These are phyloP conservation scores for Elaphurus davidianus DNA, from an alignment of 2,113 vertebrate genomes.

Conservation along the genomic window DNA sequence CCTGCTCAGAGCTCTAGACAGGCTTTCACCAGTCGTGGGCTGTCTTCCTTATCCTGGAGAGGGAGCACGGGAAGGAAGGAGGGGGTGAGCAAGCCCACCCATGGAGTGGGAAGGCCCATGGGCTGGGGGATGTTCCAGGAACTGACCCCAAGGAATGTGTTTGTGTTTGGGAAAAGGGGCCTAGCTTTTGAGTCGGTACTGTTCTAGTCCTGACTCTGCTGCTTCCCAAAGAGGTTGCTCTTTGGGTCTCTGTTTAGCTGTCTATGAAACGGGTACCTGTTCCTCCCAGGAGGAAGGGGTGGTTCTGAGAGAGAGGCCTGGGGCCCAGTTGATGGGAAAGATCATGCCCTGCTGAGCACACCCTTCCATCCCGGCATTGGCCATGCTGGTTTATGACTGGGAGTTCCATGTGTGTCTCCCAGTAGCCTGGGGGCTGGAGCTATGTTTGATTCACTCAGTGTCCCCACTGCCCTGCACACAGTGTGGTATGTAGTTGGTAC, in stretches of 20 bases:
- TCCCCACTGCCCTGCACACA: background rate
- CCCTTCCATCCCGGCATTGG: rapidly evolving
- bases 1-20: conserved; percentile 9
- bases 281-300: background rate
- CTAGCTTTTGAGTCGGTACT: background rate
- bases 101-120: rapidly evolving
- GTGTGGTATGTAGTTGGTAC: no score
- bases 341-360: background rate
- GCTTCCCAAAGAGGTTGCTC: background rate
- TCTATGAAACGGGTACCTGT: background rate
- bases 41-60: background rate
- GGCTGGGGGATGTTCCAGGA: background rate
- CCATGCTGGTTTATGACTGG: rapidly evolving
- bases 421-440: background rate
- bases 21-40: background rate
- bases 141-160: background rate
- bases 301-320: background rate
- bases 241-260: background rate
- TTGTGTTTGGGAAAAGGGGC: background rate
- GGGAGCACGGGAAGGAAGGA: background rate
- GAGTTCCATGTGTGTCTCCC: no score
- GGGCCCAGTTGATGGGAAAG: background rate
- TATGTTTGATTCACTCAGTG: background rate
- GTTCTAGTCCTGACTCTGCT: background rate
- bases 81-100: background rate